Base-by-base conservation (phyloP, 92 coral and sea anemone genomes). In the Virgularia gustaviana region DNA sequence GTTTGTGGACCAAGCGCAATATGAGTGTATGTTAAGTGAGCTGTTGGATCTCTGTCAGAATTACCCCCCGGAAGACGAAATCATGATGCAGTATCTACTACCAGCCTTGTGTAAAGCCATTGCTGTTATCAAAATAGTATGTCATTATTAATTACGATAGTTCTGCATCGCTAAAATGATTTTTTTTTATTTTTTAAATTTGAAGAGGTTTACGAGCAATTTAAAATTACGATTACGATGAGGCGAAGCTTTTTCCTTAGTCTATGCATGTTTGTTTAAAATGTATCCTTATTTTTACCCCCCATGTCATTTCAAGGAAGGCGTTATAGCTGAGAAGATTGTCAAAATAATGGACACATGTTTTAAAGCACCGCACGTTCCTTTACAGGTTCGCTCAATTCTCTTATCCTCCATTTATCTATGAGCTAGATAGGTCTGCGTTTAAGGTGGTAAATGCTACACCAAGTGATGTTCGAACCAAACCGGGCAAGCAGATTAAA, bases 21-120 rank as follows among this genome's bases (percentile, higher is more conserved):
- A 89, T 65, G 97, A 89, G 65, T 89, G 91, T 95, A 87, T 89
- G 27, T 66, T 89, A 56, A 90, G 85, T 42, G 86, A 95, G 30
- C 80, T 90, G 5, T 83, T 89, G 3, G 97, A 91, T n/a, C 87
- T 91, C 4, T 83, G 86, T 67, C 90, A 89, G 78, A 91, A 88
- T 70, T 95, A 91, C 51, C 85, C 90, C n/a, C 39, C 87, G 27
- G 97, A 89, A 29, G 90, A 91, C 51, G 97, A 91, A 35, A 79
- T 91, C 65, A 68, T 91, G 51, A 79, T 83, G 36, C 96, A 91
- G 65, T 91, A 91, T 70, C 78, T 90, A 36, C 68, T 91, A 23
- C 96, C 96, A 7, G 85, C 95, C 57, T 83, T 91, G 13, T 91
- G 92, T 56, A 89, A 91, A 70, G 97, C 97, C 0, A 70, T 79